Evolutionary conservation across 1,140 invertebrate species (phyloP).

Genomic region (Parasteatoda tepidariorum): DNA sequence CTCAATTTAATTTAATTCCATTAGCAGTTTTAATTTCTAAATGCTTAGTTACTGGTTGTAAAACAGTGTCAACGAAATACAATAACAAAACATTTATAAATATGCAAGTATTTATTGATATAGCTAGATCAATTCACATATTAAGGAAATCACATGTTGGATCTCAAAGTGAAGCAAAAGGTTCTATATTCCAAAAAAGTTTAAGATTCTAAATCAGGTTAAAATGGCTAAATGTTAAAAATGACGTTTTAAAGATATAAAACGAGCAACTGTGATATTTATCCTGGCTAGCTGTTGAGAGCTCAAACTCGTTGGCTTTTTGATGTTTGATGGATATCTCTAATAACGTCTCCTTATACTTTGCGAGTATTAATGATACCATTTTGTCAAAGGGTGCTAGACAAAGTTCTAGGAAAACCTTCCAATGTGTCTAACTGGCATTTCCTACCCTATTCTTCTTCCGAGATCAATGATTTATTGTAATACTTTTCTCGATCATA

Average conservation of each 20-base stretch:
- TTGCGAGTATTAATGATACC: constrained; percentile 50
- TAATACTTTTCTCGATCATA: constrained; percentile 45
- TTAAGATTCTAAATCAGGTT: background rate
- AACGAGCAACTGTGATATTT: constrained; percentile 23
- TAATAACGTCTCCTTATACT: constrained; percentile 49
- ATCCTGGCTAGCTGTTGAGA: constrained; percentile 40
- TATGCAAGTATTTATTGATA: too few species aligned
- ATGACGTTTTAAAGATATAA: constrained; percentile 35
- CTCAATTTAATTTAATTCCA: too few species aligned
- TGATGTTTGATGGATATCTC: constrained; percentile 50
- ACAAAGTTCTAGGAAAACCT: constrained; percentile 26
- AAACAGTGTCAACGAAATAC: too few species aligned
- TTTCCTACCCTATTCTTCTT: constrained; percentile 49
- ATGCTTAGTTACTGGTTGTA: too few species aligned
- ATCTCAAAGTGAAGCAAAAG: too few species aligned
- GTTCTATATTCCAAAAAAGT: constrained; percentile 6
- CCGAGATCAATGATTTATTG: constrained; percentile 41
- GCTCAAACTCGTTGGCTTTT: constrained; percentile 36
- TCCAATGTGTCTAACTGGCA: constrained; percentile 44
- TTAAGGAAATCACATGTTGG: too few species aligned
- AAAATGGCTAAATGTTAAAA: constrained; percentile 13
- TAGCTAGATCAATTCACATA: too few species aligned
- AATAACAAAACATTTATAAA: too few species aligned
- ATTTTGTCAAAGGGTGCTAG: constrained; percentile 54
- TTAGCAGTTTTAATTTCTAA: too few species aligned